These are phyloP conservation scores for Nymphalis c-album DNA, from an alignment of 2,888 invertebrate species.

Conservation along the genomic window DNA sequence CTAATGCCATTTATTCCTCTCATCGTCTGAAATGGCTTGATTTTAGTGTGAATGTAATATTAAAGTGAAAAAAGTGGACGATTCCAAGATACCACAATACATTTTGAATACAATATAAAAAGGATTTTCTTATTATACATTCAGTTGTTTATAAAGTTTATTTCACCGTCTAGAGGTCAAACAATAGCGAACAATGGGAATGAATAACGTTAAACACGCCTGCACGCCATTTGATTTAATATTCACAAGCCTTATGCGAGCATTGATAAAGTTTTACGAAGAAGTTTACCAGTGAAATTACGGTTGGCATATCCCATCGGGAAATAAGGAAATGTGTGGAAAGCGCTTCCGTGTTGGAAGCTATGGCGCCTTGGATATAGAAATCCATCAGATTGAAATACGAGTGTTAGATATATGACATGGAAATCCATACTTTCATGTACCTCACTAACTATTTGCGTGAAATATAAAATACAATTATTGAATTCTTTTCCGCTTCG, in stretches of 20 bases:
- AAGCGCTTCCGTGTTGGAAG: conserved; percentile 53
- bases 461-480: too few relatives aligned
- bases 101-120: neutral
- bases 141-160: conserved; percentile 17
- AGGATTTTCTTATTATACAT: conserved; percentile 7
- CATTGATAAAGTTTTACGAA: conserved; percentile 77
- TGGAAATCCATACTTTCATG: neutral
- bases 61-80: too few relatives aligned
- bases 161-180: conserved; percentile 12
- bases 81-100: too few relatives aligned
- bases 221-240: conserved; percentile 60
- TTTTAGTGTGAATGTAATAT: too few relatives aligned
- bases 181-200: conserved; percentile 18
- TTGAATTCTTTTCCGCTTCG: too few relatives aligned
- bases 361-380: conserved; percentile 15
- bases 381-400: conserved; percentile 5
- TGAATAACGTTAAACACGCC: conserved; percentile 23
- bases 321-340: conserved; percentile 68
- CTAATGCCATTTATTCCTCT: too few relatives aligned
- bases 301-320: conserved; percentile 59
- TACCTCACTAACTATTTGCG: neutral
- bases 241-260: conserved; percentile 74
- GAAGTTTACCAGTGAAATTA: conserved; percentile 59
- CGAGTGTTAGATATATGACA: neutral
- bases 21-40: too few relatives aligned